Conservation (phyloP, 92 coral and sea anemone species). For the Nematostella vectensis region DNA sequence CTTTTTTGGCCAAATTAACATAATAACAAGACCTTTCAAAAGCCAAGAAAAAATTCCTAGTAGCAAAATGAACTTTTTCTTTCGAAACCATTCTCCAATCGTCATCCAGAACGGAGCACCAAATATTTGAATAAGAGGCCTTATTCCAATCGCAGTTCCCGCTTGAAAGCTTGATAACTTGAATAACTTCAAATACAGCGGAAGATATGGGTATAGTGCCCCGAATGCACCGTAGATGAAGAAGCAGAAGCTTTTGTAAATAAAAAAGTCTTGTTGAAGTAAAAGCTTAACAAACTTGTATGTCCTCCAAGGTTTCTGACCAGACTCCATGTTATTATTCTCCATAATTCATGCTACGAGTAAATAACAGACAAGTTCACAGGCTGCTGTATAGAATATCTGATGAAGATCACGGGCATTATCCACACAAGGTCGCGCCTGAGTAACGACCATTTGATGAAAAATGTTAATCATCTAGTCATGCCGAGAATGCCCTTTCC, state of each 20-base stretch:
- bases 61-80: slow-evolving; percentile 53
- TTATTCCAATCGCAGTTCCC: slow-evolving; percentile 68
- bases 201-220: slow-evolving; percentile 61
- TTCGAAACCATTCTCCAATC: slow-evolving; percentile 65
- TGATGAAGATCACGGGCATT: no score
- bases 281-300: neutral
- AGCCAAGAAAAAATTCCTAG: slow-evolving; percentile 80
- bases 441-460: no score
- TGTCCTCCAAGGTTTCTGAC: neutral
- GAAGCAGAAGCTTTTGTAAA: slow-evolving; percentile 79
- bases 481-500: no score
- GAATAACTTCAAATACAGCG: slow-evolving; percentile 80
- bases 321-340: no score
- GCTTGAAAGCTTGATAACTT: slow-evolving; percentile 58
- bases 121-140: slow-evolving; percentile 76
- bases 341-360: no score
- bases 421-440: no score
- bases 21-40: slow-evolving; percentile 52
- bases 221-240: slow-evolving; percentile 82
- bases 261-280: slow-evolving; percentile 32
- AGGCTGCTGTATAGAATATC: no score
- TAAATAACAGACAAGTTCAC: no score
- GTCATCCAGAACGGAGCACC: slow-evolving; percentile 86
- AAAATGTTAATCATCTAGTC: no score
- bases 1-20: slow-evolving; percentile 60